Conservation (phyloP, 2,888 invertebrate genomes). For the Tortrix viridana region DNA sequence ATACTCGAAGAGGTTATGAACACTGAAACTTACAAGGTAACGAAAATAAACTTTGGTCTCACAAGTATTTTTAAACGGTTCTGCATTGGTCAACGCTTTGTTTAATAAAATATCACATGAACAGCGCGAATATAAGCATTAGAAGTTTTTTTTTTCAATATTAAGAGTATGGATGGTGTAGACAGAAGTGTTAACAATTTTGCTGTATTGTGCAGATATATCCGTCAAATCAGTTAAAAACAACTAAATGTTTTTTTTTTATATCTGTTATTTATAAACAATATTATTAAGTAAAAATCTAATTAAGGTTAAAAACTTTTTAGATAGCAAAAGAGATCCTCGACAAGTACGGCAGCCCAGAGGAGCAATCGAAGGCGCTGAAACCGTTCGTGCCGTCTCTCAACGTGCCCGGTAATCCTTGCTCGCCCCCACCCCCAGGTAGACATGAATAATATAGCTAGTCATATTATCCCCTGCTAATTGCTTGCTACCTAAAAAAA, state of each 20-base stretch:
- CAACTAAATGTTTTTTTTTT: no score
- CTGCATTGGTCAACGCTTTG: no score
- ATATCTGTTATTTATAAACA: no score
- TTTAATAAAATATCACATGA: no score
- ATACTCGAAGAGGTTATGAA: slow-evolving; percentile 98
- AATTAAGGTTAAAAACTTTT: slow-evolving; percentile 22
- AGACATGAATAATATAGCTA: slow-evolving; percentile 46
- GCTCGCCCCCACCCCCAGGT: slow-evolving; percentile 63
- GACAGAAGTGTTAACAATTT: no score
- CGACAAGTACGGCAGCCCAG: slow-evolving; percentile 89
- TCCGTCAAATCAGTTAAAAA: no score
- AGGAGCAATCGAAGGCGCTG: slow-evolving; percentile 65
- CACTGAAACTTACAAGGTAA: slow-evolving; percentile 97
- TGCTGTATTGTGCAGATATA: no score
- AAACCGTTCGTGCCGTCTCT: slow-evolving; percentile 67
- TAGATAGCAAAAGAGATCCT: slow-evolving; percentile 92
- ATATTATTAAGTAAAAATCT: no score
- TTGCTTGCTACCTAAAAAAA: slow-evolving; percentile 11
- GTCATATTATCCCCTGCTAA: slow-evolving; percentile 18
- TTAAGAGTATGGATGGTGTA: no score
- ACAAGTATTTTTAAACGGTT: no score
- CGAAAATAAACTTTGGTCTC: not conserved
- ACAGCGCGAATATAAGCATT: no score
- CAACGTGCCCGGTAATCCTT: slow-evolving; percentile 69
- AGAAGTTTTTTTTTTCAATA: no score